Conservation (phyloP, 2,888 invertebrate genomes). For the Lottia scabra region DNA sequence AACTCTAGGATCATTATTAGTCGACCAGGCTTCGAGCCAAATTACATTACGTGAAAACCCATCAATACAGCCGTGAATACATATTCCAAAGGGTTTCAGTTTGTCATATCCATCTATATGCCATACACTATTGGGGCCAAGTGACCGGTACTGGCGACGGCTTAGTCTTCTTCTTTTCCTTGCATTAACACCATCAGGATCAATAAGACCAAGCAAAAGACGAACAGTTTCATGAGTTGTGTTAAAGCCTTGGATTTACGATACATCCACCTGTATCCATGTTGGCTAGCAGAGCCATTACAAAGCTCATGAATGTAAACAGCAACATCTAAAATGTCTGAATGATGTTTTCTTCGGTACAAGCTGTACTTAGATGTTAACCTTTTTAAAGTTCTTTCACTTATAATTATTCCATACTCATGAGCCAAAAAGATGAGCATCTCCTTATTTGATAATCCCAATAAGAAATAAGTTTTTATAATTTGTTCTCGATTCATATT, state of each 20-base stretch:
- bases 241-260: conserved; percentile 20
- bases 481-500: no score
- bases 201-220: conserved; percentile 13
- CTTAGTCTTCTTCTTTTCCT: conserved; percentile 20
- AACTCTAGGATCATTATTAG: conserved; percentile 30
- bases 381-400: background rate
- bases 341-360: background rate
- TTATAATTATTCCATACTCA: background rate
- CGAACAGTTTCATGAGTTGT: conserved; percentile 19
- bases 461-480: no score
- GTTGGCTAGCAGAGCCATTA: conserved; percentile 13
- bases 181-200: conserved; percentile 20
- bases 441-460: no score
- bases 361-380: background rate
- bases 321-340: conserved; percentile 18
- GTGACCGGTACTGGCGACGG: conserved; percentile 24
- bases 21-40: conserved; percentile 32
- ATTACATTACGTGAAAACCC: conserved; percentile 34
- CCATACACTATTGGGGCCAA: conserved; percentile 37
- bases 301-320: conserved; percentile 13
- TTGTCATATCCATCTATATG: conserved; percentile 42
- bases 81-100: conserved; percentile 36
- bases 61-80: conserved; percentile 39
- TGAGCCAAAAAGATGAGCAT: no score
- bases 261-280: conserved; percentile 29